These are phyloP conservation scores for Brachionus calyciflorus DNA, from an alignment of 1,140 invertebrate genomes.

Conservation along the genomic window DNA sequence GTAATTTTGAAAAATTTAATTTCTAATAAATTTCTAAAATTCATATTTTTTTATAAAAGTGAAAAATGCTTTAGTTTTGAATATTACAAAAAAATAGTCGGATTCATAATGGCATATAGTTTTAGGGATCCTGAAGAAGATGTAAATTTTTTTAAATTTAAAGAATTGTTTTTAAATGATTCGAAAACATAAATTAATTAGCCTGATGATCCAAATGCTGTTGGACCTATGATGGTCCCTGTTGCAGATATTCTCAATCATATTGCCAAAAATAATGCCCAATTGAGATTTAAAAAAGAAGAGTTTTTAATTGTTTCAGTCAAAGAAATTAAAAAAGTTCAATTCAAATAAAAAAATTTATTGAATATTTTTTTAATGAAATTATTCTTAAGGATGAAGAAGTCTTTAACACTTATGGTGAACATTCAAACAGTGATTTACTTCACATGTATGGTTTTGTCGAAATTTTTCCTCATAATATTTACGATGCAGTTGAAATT, in stretches of 20 bases:
- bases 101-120: constrained; percentile 63
- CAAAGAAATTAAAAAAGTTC: constrained; percentile 56
- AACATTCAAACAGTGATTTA: constrained; percentile 56
- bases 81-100: constrained; percentile 59
- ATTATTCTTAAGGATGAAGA: constrained; percentile 55
- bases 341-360: neutral
- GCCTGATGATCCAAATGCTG: constrained; percentile 27
- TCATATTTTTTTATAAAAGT: constrained; percentile 51
- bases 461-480: constrained; percentile 55
- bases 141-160: neutral
- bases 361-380: neutral
- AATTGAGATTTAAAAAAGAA: constrained; percentile 56
- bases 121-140: constrained; percentile 56
- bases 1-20: constrained; percentile 48
- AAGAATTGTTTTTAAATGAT: neutral
- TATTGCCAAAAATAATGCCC: constrained; percentile 59
- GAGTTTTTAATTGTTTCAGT: constrained; percentile 57
- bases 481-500: constrained; percentile 54
- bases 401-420: constrained; percentile 61
- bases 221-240: constrained; percentile 59
- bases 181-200: neutral
- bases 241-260: constrained; percentile 61
- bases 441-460: constrained; percentile 62
- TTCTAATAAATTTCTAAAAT: neutral
- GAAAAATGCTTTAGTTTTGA: constrained; percentile 51